phyloP scores from a whole-genome alignment of 2,888 invertebrate species.

The Syritta pipiens region DNA sequence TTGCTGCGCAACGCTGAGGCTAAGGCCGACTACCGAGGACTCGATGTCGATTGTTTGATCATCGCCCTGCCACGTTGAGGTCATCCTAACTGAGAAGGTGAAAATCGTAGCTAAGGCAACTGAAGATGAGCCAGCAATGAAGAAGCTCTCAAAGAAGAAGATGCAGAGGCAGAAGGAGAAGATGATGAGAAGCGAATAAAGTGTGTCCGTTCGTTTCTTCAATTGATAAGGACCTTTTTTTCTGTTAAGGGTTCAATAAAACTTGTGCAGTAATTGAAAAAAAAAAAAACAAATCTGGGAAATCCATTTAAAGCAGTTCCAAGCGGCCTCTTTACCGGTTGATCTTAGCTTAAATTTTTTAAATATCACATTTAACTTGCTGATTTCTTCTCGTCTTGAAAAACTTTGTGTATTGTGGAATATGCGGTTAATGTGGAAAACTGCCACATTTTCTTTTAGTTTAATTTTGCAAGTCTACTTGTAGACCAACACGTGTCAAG shows the following conservation, averaged over 20 bases:
- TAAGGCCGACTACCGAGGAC: slow-evolving; percentile 97
- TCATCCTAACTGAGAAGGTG: slow-evolving; percentile 97
- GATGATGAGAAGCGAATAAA: slow-evolving; percentile 86
- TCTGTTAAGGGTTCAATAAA: slow-evolving; percentile 50
- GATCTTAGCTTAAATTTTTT: too few species aligned
- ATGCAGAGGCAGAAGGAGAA: slow-evolving; percentile 94
- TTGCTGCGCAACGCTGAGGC: slow-evolving; percentile 98
- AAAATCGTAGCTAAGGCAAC: slow-evolving; percentile 93
- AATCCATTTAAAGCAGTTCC: too few species aligned
- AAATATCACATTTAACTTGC: too few species aligned
- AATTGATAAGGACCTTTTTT: slow-evolving; percentile 69
- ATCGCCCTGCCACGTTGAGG: slow-evolving; percentile 98
- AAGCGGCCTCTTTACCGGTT: too few species aligned
- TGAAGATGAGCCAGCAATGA: slow-evolving; percentile 92
- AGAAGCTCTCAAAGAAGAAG: slow-evolving; percentile 98
- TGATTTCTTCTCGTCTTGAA: too few species aligned
- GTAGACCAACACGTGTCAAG: too few species aligned
- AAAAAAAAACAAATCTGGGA: too few species aligned
- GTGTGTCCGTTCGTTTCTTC: slow-evolving; percentile 19
- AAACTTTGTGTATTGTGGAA: too few species aligned
- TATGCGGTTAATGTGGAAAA: too few species aligned
- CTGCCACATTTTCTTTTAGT: too few species aligned
- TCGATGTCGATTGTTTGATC: slow-evolving; percentile 98
- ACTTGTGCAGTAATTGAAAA: slow-evolving; percentile 50
- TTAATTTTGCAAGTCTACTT: too few species aligned